Evolutionary conservation across 1,140 invertebrate species (phyloP).

Genomic region (Polypedilum vanderplanki): DNA sequence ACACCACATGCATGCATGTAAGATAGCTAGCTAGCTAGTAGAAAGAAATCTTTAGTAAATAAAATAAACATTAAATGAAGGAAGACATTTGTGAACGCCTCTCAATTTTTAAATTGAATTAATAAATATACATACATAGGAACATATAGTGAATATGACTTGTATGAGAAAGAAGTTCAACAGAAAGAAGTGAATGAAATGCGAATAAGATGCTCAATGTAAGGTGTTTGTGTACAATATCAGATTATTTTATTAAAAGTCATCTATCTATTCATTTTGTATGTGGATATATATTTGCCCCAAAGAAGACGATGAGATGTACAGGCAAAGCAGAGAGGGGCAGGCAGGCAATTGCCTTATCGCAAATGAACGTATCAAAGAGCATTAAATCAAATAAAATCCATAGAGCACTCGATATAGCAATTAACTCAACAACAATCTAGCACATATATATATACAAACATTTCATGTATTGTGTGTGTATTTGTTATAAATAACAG

Average conservation of each 20-base stretch:
- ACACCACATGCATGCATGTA: too few relatives aligned
- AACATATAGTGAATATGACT: not conserved
- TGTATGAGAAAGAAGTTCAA: not conserved
- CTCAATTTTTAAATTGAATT: constrained; percentile 20
- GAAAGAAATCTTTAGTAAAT: constrained; percentile 13
- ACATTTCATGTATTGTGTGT: constrained; percentile 12
- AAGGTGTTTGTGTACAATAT: constrained; percentile 18
- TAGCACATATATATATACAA: not conserved
- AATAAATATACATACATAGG: constrained; percentile 10
- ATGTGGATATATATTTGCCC: not conserved
- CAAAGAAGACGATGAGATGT: not conserved
- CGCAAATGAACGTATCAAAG: not conserved
- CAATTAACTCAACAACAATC: constrained; percentile 18
- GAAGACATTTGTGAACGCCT: constrained; percentile 10
- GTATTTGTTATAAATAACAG: constrained; percentile 14
- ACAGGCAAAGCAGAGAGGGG: too few relatives aligned
- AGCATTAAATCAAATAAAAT: constrained; percentile 16
- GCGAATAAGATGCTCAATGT: not conserved
- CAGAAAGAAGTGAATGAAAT: not conserved
- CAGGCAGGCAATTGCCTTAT: constrained; percentile 1
- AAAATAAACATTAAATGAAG: constrained; percentile 20
- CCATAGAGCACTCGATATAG: constrained; percentile 10
- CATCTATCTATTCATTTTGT: not conserved
- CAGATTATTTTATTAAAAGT: constrained; percentile 19
- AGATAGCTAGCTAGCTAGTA: not conserved